Base-by-base conservation (phyloP, 2,888 invertebrate species). In the Xestoiulus laeticollis region DNA sequence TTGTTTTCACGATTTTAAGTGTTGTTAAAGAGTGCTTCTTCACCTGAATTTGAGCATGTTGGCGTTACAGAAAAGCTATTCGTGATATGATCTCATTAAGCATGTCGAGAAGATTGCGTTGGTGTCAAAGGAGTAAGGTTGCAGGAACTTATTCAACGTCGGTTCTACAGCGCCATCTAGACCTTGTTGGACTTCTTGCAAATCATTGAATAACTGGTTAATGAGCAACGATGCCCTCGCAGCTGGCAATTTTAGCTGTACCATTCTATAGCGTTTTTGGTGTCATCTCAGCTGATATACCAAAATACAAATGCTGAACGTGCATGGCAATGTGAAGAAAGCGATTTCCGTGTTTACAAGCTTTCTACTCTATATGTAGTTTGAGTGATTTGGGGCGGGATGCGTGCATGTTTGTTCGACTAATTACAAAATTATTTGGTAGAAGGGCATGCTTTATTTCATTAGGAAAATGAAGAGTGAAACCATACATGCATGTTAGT, bases 71-170 rank as follows among this genome's bases (percentile, higher is more conserved):
- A 68, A 68, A 68, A 68, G 68, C 22, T 68, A 68, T 68, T 68
- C 68, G 68, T 68, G 68, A 68, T 68, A 68, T 68, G 68, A 68
- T 68, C 68, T 68, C 68, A 68, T 68, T 68, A 68, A 68, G 68
- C 68, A 26, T 68, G 68, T 26, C 68, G 68, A 68, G 68, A 12
- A 10, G 4, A 68, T n/a, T 68, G 68, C 68, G 68, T 68, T 68
- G 68, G 68, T 19, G 68, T 68, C 68, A 19, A 68, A 26, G 68
- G 68, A 68, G 68, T 22, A 68, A 68, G 68, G 68, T 5, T 68
- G 68, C 22, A 68, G 26, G 53, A n/a, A 4, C 68, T 26, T 19
- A 26, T 26, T 68, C 68, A 68, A 26, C 8, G 26, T 26, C 1
- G 26, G 68, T 22, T 26, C 4, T 12, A 12, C 68, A 68, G 68